A percentile compares a stretch with the other conserved stretches of the same genome.
These are phyloP conservation scores for Tachina lurida DNA, from an alignment of 2,888 invertebrate genomes.

Conservation along the genomic window DNA sequence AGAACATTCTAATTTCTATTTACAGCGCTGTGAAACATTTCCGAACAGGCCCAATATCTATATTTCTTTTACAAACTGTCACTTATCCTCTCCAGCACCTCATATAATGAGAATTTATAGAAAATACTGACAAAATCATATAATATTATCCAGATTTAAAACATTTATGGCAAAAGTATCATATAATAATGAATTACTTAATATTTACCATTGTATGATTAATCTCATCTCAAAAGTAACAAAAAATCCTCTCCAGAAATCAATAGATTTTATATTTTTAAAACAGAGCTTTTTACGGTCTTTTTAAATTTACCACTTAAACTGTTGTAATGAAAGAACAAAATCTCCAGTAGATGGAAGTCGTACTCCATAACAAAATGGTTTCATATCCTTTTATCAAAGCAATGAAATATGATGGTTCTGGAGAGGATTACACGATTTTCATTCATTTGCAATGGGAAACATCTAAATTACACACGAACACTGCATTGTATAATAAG, in stretches of 20 bases:
- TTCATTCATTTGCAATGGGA: background rate
- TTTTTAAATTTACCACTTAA: background rate
- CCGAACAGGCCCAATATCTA: no score
- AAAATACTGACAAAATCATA: background rate
- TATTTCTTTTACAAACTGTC: no score
- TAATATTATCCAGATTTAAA: background rate
- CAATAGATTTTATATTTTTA: background rate
- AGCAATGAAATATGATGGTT: conserved; percentile 15
- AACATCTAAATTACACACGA: background rate
- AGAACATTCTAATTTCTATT: no score
- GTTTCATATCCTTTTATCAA: background rate
- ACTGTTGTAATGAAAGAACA: background rate
- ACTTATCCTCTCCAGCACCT: background rate
- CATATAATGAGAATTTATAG: background rate
- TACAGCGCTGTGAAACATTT: no score
- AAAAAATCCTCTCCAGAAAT: conserved; percentile 68
- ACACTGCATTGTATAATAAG: background rate
- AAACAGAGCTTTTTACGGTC: background rate
- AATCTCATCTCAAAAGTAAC: background rate
- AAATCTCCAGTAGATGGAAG: background rate
- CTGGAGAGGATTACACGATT: conserved; percentile 28
- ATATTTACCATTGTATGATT: background rate
- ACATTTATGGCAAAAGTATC: background rate
- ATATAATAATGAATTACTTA: background rate
- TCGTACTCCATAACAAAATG: background rate